phyloP scores from a whole-genome alignment of 23 tunicate genomes.

The Aplidium turbinatum region DNA sequence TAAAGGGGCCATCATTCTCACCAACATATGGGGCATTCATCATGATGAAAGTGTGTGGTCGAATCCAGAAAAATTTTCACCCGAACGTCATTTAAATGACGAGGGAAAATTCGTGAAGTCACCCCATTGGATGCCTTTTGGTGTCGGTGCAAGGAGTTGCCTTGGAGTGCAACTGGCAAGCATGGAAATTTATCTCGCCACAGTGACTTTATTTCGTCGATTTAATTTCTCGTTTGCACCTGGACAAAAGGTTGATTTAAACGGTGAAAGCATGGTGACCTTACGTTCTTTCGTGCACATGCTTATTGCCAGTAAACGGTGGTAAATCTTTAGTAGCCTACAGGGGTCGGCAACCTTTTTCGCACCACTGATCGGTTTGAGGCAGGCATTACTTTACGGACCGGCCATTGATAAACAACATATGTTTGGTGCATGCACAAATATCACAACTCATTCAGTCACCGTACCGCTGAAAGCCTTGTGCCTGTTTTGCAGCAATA shows the following conservation, averaged over 20 bases:
- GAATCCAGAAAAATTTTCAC: conserved; percentile 59
- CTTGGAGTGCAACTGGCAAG: conserved; percentile 65
- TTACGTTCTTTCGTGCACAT: too few species aligned
- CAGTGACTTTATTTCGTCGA: conserved; percentile 43
- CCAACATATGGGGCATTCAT: conserved; percentile 56
- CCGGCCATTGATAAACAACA: too few species aligned
- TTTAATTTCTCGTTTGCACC: conserved; percentile 37
- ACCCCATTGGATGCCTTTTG: conserved; percentile 44
- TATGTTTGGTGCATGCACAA: too few species aligned
- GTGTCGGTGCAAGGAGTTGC: conserved; percentile 57
- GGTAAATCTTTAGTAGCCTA: too few species aligned
- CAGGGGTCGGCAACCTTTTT: too few species aligned
- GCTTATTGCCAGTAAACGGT: too few species aligned
- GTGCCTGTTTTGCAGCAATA: too few species aligned
- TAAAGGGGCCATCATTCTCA: conserved; percentile 43
- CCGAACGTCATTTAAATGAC: conserved; percentile 53
- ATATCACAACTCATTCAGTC: too few species aligned
- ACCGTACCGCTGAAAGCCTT: too few species aligned
- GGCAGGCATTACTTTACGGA: too few species aligned
- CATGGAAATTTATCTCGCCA: conserved; percentile 53
- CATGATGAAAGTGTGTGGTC: conserved; percentile 61
- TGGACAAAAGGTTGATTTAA: conserved; percentile 41
- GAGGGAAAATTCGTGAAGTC: conserved; percentile 67
- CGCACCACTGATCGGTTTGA: too few species aligned
- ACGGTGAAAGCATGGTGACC: too few species aligned